phyloP scores from a whole-genome alignment of 1,140 invertebrate species.

The Drosophila pandora region DNA sequence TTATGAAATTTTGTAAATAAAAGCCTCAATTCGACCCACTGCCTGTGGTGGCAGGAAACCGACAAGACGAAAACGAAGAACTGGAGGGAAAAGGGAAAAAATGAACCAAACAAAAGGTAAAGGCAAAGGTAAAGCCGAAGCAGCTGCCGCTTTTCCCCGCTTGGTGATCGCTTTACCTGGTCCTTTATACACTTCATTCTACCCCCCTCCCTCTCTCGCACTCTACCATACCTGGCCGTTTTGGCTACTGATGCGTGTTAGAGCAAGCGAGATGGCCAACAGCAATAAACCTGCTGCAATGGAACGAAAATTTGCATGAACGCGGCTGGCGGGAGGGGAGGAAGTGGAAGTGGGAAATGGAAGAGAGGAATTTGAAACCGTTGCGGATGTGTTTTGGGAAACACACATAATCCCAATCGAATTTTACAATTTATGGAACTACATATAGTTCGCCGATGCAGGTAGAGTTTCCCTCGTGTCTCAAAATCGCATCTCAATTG shows the following conservation, averaged over 20 bases:
- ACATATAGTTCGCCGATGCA: not conserved
- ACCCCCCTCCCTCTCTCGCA: not conserved
- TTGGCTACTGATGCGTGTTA: constrained; percentile 2
- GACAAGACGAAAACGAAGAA: constrained; percentile 9
- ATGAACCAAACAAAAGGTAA: constrained; percentile 41
- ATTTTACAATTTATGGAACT: not conserved
- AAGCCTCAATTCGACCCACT: not conserved
- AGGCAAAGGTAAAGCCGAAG: constrained; percentile 4
- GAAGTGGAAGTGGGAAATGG: constrained; percentile 13
- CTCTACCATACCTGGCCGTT: constrained; percentile 15
- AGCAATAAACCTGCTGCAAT: constrained; percentile 43
- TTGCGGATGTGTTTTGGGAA: not conserved
- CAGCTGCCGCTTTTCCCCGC: constrained; percentile 33
- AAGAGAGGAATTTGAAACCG: not conserved
- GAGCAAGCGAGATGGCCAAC: constrained; percentile 16
- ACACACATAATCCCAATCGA: not conserved
- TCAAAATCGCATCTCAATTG: too few relatives aligned
- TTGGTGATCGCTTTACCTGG: constrained; percentile 40
- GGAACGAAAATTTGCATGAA: constrained; percentile 41
- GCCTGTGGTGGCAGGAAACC: constrained; percentile 20
- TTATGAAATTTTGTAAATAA: not conserved
- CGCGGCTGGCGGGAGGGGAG: not conserved
- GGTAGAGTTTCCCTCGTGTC: not conserved
- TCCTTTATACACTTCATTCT: constrained; percentile 18
- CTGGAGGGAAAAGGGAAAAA: constrained; percentile 19